These are phyloP conservation scores for Grapholita molesta DNA, from an alignment of 1,140 invertebrate genomes.

Conservation along the genomic window DNA sequence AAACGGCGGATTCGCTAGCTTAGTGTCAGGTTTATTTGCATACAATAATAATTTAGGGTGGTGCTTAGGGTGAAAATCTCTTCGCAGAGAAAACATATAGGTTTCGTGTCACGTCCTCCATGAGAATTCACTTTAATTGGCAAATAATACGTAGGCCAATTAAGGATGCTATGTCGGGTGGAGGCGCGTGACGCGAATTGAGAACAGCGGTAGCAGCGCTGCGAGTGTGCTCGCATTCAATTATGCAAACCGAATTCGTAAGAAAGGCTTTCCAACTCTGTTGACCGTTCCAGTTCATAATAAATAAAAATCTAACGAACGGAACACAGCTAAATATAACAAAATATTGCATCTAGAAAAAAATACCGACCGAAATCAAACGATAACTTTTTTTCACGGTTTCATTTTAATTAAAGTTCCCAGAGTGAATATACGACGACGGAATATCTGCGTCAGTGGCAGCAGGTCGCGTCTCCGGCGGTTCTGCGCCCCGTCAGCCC, in stretches of 20 bases:
- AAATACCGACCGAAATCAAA: background rate
- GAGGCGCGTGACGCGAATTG: conserved; percentile 72
- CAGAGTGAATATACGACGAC: conserved; percentile 20
- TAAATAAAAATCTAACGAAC: too few species aligned
- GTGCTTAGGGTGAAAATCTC: conserved; percentile 47
- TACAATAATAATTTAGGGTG: conserved; percentile 42
- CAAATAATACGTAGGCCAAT: conserved; percentile 78
- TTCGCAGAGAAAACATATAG: conserved; percentile 56
- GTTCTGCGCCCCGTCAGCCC: conserved; percentile 26
- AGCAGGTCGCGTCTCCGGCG: conserved; percentile 38
- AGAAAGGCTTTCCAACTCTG: conserved; percentile 48
- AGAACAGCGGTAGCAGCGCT: conserved; percentile 30
- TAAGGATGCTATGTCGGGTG: conserved; percentile 75
- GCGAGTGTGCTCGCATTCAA: conserved; percentile 54
- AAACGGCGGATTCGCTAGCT: background rate
- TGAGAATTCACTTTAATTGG: conserved; percentile 78
- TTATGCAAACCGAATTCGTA: conserved; percentile 72
- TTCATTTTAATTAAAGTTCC: conserved; percentile 13
- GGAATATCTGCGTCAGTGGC: conserved; percentile 36
- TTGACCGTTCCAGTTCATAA: conserved; percentile 37
- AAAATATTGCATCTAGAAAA: too few species aligned
- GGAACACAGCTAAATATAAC: too few species aligned
- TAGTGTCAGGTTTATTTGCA: conserved; percentile 42
- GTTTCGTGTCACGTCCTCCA: conserved; percentile 73
- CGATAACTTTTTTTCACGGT: background rate